Evolutionary conservation across 2,888 invertebrate genomes (phyloP), one percentile per base, ranked within the genome.

Genomic region (Syritta pipiens): DNA sequence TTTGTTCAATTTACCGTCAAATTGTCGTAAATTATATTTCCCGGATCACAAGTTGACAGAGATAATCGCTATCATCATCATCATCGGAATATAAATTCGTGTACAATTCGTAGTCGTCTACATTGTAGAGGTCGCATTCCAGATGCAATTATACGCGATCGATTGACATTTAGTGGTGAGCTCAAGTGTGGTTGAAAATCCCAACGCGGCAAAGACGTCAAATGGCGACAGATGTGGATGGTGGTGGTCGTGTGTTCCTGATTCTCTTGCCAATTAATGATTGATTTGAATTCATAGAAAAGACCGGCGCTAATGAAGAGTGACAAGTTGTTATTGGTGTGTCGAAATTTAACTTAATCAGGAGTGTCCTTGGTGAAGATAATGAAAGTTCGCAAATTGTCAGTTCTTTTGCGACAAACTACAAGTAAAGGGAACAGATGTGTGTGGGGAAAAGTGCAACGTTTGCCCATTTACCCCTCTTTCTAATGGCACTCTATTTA

Each of bases 1-100:
- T 53, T 22, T 37, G 53, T 37, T 53, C 44, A 44, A 44, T 44
- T 22, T 44, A 44, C 44, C 14, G n/a, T 44, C 24, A 44, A 44
- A 44, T 44, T 44, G 44, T 44, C 10, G 24, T 44, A 44, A 44
- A 44, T 44, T 22, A 22, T 3, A 6, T 44, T 24, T n/a, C n/a
- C 12, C 14, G 17, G 14, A 24, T 4, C 26, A 24, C 9, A 42
- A 42, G 51, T 35, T 53, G 35, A 53, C 51, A 35, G 12, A 14
- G 37, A 53, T 53, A 37, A 17, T 24, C 37, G 10, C 24, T 32
- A 22, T 53, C 32, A 51, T 20, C 51, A 32, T 19, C 19, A 35
- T 19, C 12, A 48, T 35, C 20, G 22, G 51, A 17, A 17, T 37
- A 17, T 9, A 14, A n/a, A n/a, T 10, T 22, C 10, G 42, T 42